Evolutionary conservation across 1,140 invertebrate genomes (phyloP), one percentile per base, ranked within the genome.

Genomic region (Bombus sylvicola): DNA sequence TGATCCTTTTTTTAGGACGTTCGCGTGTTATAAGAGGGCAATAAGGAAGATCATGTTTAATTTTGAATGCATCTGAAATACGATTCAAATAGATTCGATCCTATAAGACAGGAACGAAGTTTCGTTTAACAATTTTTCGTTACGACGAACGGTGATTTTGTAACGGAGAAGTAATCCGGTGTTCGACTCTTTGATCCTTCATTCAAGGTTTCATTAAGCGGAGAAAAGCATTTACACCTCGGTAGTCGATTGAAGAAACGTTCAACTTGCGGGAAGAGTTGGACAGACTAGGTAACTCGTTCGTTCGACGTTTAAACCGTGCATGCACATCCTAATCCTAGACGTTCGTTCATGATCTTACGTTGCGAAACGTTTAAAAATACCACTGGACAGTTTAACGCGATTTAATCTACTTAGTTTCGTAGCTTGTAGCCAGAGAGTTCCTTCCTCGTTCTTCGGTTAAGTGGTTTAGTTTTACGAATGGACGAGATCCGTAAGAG

Each of bases 391-490:
- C 47, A 53, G 47, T 53, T 82, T 89, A 89, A 80, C 59, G 81
- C 86, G 79, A 86, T 88, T 85, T 90, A 86, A 90, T 87, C 79
- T 90, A 68, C 68, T 90, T 85, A 88, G 89, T 83, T 84, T 80
- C 79, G 88, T 47, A 81, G 73, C 83, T 77, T 57, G 87, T 74
- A n/a, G 81, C 53, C 41, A 64, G 57, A 64, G 41, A 84, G n/a
- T 71, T 62, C n/a, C 39, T n/a, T 62, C 64, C 39, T 43, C 68
- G 53, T 64, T 89, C 59, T 62, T 59, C 57, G 78, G 85, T 85
- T 90, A 90, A 90, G 89, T 90, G 83, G 86, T 88, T 90, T 86
- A 90, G 88, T 90, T 90, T 90, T 90, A 90, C 88, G 88, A 90
- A 90, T 87, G 86, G 79, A 85, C 81, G 88, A 85, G 86, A 88